Conservation (phyloP, 2,797 vertebrate genomes). For the Channallabes apus region DNA sequence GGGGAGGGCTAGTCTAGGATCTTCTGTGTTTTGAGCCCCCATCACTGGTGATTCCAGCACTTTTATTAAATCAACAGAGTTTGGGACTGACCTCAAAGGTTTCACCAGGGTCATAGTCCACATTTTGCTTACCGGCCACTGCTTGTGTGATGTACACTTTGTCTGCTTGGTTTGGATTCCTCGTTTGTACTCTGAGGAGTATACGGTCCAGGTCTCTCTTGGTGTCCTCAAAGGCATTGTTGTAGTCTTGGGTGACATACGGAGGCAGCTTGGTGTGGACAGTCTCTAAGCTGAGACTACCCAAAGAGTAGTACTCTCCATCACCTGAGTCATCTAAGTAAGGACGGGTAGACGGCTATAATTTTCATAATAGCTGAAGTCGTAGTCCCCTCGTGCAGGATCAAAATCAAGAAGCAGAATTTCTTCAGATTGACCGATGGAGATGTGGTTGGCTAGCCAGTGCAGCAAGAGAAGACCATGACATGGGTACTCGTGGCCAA, state of each 20-base stretch:
- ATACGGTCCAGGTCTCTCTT: conserved; percentile 36
- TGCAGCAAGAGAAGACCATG: conserved; percentile 44
- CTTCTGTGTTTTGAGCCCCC: neutral
- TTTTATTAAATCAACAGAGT: conserved; percentile 26
- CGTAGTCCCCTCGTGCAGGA: conserved; percentile 19
- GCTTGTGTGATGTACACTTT: conserved; percentile 36
- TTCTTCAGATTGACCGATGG: neutral
- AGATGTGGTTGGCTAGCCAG: conserved; percentile 34
- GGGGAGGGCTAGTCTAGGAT: conserved; percentile 23
- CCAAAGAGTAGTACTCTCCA: conserved; percentile 22
- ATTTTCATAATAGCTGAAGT: neutral
- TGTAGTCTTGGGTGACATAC: conserved; percentile 43
- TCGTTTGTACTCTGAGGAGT: conserved; percentile 13
- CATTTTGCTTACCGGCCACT: neutral
- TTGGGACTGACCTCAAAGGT: conserved; percentile 33
- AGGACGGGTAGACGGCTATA: neutral
- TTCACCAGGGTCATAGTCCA: neutral
- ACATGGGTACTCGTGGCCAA: conserved; percentile 29
- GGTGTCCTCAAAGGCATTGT: conserved; percentile 19
- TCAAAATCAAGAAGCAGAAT: conserved; percentile 24
- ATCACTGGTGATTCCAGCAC: neutral
- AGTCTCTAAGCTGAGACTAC: conserved; percentile 13
- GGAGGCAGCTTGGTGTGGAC: conserved; percentile 32
- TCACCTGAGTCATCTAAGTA: neutral
- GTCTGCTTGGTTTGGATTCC: conserved; percentile 17